Evolutionary conservation across 2,888 invertebrate genomes (phyloP).

Genomic region (Cheiracanthium punctorium): DNA sequence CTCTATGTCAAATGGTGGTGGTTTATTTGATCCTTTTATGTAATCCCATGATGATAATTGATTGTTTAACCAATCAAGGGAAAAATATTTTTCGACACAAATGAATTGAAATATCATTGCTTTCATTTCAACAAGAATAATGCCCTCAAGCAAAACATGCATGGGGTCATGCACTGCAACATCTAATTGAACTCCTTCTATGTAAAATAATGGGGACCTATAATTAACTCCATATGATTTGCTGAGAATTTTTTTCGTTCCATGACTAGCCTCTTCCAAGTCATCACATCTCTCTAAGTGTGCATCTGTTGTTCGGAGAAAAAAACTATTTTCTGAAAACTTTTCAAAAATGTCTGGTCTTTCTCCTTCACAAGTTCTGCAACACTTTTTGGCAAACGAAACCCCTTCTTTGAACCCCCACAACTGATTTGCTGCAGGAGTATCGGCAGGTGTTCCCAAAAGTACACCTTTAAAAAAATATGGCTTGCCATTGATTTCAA

Average conservation of each 20-base stretch:
- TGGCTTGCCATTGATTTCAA: not conserved
- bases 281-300: slow-evolving; percentile 5
- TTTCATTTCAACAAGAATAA: slow-evolving; percentile 25
- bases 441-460: slow-evolving; percentile 20
- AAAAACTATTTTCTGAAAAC: slow-evolving; percentile 8
- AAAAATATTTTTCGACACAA: slow-evolving; percentile 4
- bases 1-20: not conserved
- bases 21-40: slow-evolving; percentile 4
- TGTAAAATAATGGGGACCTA: slow-evolving; percentile 2
- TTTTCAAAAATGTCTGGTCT: slow-evolving; percentile 11
- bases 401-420: slow-evolving; percentile 38
- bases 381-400: slow-evolving; percentile 14
- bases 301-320: not conserved
- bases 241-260: not conserved
- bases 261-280: not conserved
- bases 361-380: slow-evolving; percentile 24
- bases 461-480: slow-evolving; percentile 2
- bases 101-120: slow-evolving; percentile 16
- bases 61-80: not conserved
- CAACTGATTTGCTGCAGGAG: slow-evolving; percentile 23
- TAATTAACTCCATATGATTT: slow-evolving; percentile 21
- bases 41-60: not conserved
- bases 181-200: not conserved
- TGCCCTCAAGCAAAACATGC: slow-evolving; percentile 26
- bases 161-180: slow-evolving; percentile 1